Base-by-base conservation (phyloP, 2,113 vertebrate species). In the Phrynosoma platyrhinos region DNA sequence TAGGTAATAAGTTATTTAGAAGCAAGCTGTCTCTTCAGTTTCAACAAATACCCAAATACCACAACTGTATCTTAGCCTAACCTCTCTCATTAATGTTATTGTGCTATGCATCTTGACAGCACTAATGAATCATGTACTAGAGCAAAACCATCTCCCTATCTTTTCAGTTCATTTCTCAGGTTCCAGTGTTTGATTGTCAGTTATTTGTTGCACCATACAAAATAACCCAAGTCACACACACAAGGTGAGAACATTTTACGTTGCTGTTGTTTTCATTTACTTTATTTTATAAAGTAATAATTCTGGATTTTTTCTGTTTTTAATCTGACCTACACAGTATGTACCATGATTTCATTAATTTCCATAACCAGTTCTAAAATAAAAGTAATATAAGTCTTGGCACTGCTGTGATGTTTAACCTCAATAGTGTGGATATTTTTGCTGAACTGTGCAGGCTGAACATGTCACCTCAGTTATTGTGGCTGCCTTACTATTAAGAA, bases 161-260 rank as follows among this genome's bases (percentile, higher is more conserved):
- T 74, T 14, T n/a, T 1, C 0, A 69, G 79, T 68, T 52, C 82
- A 27, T 91, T 90, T 93, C 80, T 88, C 81, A 93, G 68, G 5
- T 32, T 12, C 71, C 87, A 87, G 12, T 42, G 62, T 71, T 90
- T 82, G 20, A n/a, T 78, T 36, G 53, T 79, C 21, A 42, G 92
- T 94, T n/a, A 90, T 58, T 14, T 64, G 0, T 2, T 84, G 66
- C 66, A 36, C 52, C 64, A 90, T 90, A 55, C 20, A 91, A 89
- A 91, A 93, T 80, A 91, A 68, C 91, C 89, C 75, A 40, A 90
- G 87, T 88, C 76, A 7, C 21, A 52, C 40, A 83, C 8, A 10
- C 87, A 93, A 75, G 89, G 47, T 95, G 92, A 96, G 85, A 91
- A 94, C 93, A 95, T 91, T 85, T 69, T n/a, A 36, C 9, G 53